Evolutionary conservation across 2,113 vertebrate genomes (phyloP), one percentile per base, ranked within the genome.

Genomic region (Atractosteus spatula): DNA sequence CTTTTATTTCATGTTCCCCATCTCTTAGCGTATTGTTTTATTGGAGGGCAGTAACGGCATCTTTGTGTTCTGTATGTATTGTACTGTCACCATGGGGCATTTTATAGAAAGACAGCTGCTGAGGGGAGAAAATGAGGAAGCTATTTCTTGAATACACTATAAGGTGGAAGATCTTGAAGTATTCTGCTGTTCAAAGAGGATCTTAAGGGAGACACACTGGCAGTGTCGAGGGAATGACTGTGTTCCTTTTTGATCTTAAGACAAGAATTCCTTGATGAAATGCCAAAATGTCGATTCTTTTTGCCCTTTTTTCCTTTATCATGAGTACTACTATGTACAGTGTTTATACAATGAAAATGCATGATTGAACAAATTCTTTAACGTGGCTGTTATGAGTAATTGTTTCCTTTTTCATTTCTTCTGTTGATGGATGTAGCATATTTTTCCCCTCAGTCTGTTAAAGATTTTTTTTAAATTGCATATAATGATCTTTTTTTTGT

Each of bases 401-500:
- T 43, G 12, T 45, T n/a, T 47, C n/a, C 47, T 8, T 41, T 69
- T 62, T 69, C 59, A 65, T 64, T 13, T 16, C 47, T 62, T 12
- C 7, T 29, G 17, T 7, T 68, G 45, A 8, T 41, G 3, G 44
- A 16, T n/a, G 1, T 47, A 0, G 6, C 14, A 45, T 11, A 47
- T 54, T 74, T 74, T 55, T 59, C 29, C 29, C 43, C 55, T 57
- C 11, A 44, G 41, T 51, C 51, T 69, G 66, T 62, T 63, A 64
- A 42, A 55, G 45, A 14, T 61, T 69, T 66, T 47, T 55, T 29
- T 29, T 29, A 51, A 68, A 70, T 29, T 44, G 55, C 8, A n/a
- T 44, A 55, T n/a, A 59, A 73, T 73, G 56, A 73, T 55, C 65
- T 68, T 65, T 44, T 56, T 56, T 68, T 66, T 67, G 29, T 29